These are phyloP conservation scores for Leptoteleia sp. DNA, from an alignment of 1,140 invertebrate species.

Conservation along the genomic window DNA sequence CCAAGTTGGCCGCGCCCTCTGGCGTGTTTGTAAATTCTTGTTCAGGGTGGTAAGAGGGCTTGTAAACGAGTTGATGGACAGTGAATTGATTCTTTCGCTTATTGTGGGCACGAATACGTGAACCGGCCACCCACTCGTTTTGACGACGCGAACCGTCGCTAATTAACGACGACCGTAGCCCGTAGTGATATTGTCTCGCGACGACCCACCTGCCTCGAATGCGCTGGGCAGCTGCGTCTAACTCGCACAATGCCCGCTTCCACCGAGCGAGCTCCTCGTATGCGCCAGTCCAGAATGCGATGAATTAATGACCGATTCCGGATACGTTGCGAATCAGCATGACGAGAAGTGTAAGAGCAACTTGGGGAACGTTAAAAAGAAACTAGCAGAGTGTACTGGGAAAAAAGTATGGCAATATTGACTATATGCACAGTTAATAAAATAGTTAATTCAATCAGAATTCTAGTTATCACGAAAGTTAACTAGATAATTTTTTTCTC, in stretches of 20 bases:
- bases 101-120: conserved; percentile 65
- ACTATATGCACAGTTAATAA: no score
- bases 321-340: not conserved
- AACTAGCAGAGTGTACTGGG: no score
- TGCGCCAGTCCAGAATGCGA: conserved; percentile 27
- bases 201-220: conserved; percentile 71
- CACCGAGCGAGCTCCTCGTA: conserved; percentile 10
- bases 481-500: no score
- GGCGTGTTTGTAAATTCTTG: conserved; percentile 34
- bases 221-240: conserved; percentile 59
- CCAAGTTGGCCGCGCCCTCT: conserved; percentile 13
- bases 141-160: conserved; percentile 71
- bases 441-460: no score
- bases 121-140: conserved; percentile 72
- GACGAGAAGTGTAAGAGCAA: no score
- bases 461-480: no score
- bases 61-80: conserved; percentile 61
- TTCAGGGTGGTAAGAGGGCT: conserved; percentile 20
- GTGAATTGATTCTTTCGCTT: conserved; percentile 69
- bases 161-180: conserved; percentile 75
- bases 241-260: conserved; percentile 38
- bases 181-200: conserved; percentile 71
- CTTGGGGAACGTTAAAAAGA: no score
- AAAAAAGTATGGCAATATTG: no score
- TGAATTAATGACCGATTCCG: conserved; percentile 34